A percentile compares a stretch with the other conserved stretches of the same genome.
These are phyloP conservation scores for Dendrolimus kikuchii DNA, from an alignment of 1,140 invertebrate genomes.

Conservation along the genomic window DNA sequence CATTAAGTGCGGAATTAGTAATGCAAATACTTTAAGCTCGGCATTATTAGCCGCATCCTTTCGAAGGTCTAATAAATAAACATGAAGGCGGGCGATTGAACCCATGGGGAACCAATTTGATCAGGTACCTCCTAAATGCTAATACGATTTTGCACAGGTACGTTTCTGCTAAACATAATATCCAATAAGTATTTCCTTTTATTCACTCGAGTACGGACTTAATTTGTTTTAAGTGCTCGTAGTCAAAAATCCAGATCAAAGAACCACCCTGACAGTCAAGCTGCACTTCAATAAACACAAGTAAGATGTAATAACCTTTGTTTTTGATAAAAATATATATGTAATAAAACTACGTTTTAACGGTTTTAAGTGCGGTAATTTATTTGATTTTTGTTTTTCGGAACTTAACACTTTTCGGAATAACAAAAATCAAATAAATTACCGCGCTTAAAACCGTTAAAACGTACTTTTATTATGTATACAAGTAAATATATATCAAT, in stretches of 20 bases:
- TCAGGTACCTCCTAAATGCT: constrained; percentile 43
- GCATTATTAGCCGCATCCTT: constrained; percentile 43
- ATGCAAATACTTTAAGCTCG: constrained; percentile 41
- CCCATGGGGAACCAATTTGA: constrained; percentile 38
- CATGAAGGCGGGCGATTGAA: constrained; percentile 37
- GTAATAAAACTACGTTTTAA: too few species aligned
- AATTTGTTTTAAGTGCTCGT: constrained; percentile 8
- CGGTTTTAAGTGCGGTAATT: too few species aligned
- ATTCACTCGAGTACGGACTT: constrained; percentile 6
- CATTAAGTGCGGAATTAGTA: constrained; percentile 28
- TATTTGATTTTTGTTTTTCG: too few species aligned
- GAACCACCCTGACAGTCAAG: too few species aligned
- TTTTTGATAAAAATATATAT: too few species aligned
- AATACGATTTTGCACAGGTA: constrained; percentile 32
- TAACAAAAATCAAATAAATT: too few species aligned
- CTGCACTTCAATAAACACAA: too few species aligned
- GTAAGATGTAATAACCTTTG: too few species aligned
- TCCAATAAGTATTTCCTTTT: constrained; percentile 16
- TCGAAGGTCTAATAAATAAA: constrained; percentile 56
- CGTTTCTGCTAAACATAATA: constrained; percentile 14
- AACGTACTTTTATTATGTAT: too few species aligned
- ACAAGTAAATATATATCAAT: too few species aligned
- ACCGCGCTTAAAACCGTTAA: too few species aligned
- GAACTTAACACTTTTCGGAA: too few species aligned
- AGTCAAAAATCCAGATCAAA: neutral